A percentile compares a stretch with the other conserved stretches of the same genome.
Conservation (phyloP, 2,113 vertebrate genomes). For the Trogon surrucura region DNA sequence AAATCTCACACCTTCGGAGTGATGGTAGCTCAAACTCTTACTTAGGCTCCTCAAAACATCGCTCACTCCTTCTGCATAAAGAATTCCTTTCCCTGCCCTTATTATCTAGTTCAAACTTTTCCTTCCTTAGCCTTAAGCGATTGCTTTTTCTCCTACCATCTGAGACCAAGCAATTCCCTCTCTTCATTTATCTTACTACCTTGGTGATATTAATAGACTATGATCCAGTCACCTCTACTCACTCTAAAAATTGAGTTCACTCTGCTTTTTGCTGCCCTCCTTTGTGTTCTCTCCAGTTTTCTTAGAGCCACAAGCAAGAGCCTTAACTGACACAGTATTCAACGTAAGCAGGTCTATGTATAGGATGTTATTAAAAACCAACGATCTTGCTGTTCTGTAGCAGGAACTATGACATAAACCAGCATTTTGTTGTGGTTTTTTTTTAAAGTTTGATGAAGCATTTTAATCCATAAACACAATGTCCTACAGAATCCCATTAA, state of each 20-base stretch:
- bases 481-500: background rate
- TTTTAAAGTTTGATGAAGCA: background rate
- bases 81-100: background rate
- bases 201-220: constrained; percentile 65
- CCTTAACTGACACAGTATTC: background rate
- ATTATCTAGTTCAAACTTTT: constrained; percentile 64
- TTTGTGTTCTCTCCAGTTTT: constrained; percentile 39
- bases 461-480: background rate
- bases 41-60: background rate
- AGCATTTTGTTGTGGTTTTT: no score
- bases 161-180: constrained; percentile 68
- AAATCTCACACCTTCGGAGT: background rate
- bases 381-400: background rate
- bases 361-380: background rate
- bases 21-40: background rate
- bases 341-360: background rate
- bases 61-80: constrained; percentile 14
- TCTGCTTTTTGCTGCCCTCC: constrained; percentile 60
- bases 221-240: constrained; percentile 59
- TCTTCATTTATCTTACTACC: constrained; percentile 64
- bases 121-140: constrained; percentile 44
- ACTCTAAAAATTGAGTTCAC: constrained; percentile 66
- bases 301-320: background rate
- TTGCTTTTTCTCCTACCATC: constrained; percentile 40
- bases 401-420: background rate